These are phyloP conservation scores for Argentina silus DNA, from an alignment of 2,797 vertebrate species.

Conservation along the genomic window DNA sequence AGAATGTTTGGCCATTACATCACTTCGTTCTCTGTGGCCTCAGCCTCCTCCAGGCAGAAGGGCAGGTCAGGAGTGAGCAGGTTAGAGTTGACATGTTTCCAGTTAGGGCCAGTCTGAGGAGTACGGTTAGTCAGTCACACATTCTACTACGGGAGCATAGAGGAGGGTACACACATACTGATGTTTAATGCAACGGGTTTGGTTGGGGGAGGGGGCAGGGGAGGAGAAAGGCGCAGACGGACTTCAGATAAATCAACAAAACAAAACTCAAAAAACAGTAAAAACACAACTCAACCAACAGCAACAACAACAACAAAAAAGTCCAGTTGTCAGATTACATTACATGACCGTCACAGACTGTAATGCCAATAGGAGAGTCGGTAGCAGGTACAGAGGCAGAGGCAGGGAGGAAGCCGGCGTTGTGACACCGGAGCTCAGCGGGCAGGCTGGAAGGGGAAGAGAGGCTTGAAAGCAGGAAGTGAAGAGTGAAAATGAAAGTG, in stretches of 20 bases:
- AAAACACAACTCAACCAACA: conserved; percentile 71
- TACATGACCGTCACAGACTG: conserved; percentile 64
- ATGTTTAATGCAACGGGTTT: conserved; percentile 47
- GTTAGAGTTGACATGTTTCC: not conserved
- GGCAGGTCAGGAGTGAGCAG: not conserved
- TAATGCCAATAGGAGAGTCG: conserved; percentile 47
- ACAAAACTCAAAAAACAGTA: conserved; percentile 57
- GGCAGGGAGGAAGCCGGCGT: conserved; percentile 52
- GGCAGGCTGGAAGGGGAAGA: conserved; percentile 27
- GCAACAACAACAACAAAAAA: conserved; percentile 63
- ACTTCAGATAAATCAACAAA: conserved; percentile 55
- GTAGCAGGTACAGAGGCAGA: not conserved
- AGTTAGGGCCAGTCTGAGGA: conserved; percentile 23
- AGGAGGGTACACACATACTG: conserved; percentile 40
- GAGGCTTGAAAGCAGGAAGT: conserved; percentile 32
- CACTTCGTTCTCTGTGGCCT: not conserved
- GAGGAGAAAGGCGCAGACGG: conserved; percentile 60
- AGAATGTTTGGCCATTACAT: too few relatives aligned
- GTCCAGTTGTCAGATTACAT: conserved; percentile 73
- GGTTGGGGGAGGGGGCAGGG: too few relatives aligned
- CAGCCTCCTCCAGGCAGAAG: not conserved
- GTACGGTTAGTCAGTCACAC: conserved; percentile 20
- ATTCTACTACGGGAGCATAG: conserved; percentile 37
- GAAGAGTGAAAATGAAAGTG: conserved; percentile 51
- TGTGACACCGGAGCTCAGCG: conserved; percentile 50